phyloP scores from a whole-genome alignment of 2,113 vertebrate species.

The Pangasianodon hypophthalmus region DNA sequence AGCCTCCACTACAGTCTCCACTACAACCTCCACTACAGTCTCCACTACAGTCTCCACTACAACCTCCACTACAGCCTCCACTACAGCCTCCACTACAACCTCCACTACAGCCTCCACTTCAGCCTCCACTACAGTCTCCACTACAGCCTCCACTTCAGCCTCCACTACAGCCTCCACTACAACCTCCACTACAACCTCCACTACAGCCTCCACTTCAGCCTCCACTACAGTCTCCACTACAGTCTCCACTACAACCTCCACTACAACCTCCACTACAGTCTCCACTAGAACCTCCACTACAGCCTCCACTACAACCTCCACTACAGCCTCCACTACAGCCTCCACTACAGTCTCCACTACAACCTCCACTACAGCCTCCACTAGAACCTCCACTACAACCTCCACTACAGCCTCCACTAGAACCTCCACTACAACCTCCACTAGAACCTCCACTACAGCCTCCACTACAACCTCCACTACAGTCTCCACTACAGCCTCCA shows the following conservation, averaged over 20 bases:
- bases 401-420: neutral
- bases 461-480: neutral
- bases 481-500: neutral
- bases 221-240: no score
- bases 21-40: neutral
- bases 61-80: neutral
- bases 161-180: neutral
- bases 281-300: neutral
- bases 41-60: neutral
- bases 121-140: no score
- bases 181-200: neutral
- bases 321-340: neutral
- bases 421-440: neutral
- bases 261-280: neutral
- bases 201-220: no score
- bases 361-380: neutral
- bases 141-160: neutral
- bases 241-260: neutral
- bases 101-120: no score
- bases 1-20: neutral
- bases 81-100: neutral
- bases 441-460: no score
- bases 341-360: no score
- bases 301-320: no score
- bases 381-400: neutral